Evolutionary conservation across 2,797 vertebrate genomes (phyloP), one percentile per base, ranked within the genome.

Genomic region (Lindbergichthys nudifrons): DNA sequence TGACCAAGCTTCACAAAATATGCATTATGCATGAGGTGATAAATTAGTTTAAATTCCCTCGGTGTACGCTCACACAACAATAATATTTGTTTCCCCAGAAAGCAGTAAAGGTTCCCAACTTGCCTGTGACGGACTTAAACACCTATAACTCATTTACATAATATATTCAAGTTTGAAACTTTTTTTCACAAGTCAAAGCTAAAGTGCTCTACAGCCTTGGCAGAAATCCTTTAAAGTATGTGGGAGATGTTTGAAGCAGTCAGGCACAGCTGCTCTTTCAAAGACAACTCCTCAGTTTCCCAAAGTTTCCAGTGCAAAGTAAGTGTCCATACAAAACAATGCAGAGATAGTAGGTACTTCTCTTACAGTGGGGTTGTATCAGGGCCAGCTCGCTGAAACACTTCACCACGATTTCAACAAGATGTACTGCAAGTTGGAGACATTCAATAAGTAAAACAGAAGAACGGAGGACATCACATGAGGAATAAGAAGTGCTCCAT

Each of bases 361-460:
- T 6, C 36, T 46, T 26, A 65, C 63, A 23, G 23, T 2, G 2
- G 16, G 43, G 30, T 32, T 66, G 39, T 23, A n/a, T 43, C 15
- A 48, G 50, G 70, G 51, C 36, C 57, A 71, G 32, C 23, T 69
- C 66, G 65, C 51, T 1, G 10, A 56, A 7, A 30, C 45, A 65
- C 7, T 36, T 73, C 62, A 72, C 12, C 60, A 18, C n/a, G 21
- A 48, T 23, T 50, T 30, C 4, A 51, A 60, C 63, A 69, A 71
- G 63, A 65, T 79, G 66, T 75, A 52, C 58, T 43, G 59, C 47
- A 46, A 68, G 65, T 12, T 4, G 19, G 51, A 70, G 61, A 64
- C 73, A 80, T 80, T 82, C 79, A 66, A 82, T 82, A 54, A 23
- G 19, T 42, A 63, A 42, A 76, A 70, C 18, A 58, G 21, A 68